Conservation (phyloP, 2,797 vertebrate genomes). For the Pristis pectinata region DNA sequence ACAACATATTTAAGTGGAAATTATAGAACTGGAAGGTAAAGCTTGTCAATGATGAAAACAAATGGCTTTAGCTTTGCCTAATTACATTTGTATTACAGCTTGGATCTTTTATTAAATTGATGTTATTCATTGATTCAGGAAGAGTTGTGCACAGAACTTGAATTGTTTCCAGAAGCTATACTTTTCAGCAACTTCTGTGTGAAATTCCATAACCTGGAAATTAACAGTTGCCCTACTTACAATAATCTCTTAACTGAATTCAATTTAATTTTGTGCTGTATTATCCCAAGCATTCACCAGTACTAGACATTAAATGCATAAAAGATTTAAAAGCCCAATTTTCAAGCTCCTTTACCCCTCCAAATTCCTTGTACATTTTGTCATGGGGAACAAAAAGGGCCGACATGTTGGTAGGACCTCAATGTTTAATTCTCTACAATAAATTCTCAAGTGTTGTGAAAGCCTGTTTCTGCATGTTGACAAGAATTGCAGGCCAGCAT, state of each 20-base stretch:
- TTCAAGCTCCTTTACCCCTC: not conserved
- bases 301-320: not conserved
- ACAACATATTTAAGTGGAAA: not conserved
- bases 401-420: too few relatives aligned
- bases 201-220: not conserved
- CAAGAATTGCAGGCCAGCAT: not conserved
- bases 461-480: not conserved
- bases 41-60: not conserved
- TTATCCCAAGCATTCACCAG: not conserved
- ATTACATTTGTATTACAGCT: not conserved
- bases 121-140: not conserved
- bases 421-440: not conserved
- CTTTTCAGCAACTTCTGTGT: not conserved
- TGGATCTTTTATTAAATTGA: not conserved
- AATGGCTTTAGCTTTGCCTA: not conserved
- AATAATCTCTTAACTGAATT: not conserved
- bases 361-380: not conserved
- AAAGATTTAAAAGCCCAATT: not conserved
- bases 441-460: too few relatives aligned
- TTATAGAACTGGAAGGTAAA: not conserved
- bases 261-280: not conserved
- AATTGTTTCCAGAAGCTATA: not conserved
- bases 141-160: not conserved
- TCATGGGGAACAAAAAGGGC: too few relatives aligned
- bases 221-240: not conserved